Conservation (phyloP, 2,113 vertebrate species). For the Corythornis vintsioides region DNA sequence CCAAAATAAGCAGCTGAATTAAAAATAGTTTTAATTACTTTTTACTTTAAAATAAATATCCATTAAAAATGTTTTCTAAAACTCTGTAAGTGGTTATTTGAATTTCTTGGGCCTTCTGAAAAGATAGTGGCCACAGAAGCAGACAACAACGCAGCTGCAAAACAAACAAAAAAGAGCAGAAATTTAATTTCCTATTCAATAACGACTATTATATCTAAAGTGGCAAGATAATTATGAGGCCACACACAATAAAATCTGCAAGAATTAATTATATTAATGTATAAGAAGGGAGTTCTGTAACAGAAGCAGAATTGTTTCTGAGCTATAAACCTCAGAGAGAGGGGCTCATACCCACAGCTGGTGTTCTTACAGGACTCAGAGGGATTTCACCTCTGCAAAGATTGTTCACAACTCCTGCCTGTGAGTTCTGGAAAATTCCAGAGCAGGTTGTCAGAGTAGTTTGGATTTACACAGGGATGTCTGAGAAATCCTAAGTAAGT, state of each 20-base stretch:
- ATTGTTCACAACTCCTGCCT: neutral
- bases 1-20: neutral
- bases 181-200: neutral
- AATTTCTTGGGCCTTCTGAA: neutral
- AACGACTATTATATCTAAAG: neutral
- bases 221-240: neutral
- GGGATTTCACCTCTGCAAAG: neutral
- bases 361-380: neutral
- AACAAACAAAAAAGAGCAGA: neutral
- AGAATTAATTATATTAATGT: neutral
- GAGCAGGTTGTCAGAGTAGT: neutral
- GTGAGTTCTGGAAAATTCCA: neutral
- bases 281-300: neutral
- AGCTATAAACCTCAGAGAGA: accelerated
- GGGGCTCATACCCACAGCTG: accelerated
- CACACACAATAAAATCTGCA: neutral
- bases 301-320: neutral
- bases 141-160: accelerated
- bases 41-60: neutral
- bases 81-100: neutral
- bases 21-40: neutral
- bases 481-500: neutral
- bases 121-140: accelerated
- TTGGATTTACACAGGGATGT: neutral
- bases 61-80: neutral